phyloP scores from a whole-genome alignment of 2,888 invertebrate genomes.

The Argyresthia albistria region DNA sequence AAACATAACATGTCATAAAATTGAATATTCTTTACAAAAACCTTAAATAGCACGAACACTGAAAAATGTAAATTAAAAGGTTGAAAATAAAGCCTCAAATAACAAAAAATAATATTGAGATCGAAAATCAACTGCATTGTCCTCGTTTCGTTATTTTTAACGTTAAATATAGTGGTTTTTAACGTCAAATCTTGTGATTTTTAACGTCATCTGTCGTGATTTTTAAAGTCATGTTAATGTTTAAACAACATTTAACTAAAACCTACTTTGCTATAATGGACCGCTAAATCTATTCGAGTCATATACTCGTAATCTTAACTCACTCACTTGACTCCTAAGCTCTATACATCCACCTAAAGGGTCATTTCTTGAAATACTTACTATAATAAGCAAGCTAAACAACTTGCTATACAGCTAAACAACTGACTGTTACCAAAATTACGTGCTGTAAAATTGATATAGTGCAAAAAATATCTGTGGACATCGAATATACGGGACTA shows the following conservation, averaged over 20 bases:
- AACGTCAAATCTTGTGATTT: background rate
- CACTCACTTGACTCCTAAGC: background rate
- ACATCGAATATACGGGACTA: too few species aligned
- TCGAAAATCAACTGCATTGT: conserved; percentile 4
- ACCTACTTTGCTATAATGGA: background rate
- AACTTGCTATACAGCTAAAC: background rate
- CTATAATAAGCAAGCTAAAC: background rate
- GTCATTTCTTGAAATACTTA: background rate
- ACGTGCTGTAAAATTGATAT: too few species aligned
- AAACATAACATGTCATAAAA: conserved; percentile 29
- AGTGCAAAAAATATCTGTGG: too few species aligned
- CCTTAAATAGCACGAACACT: conserved; percentile 29
- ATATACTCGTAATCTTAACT: background rate
- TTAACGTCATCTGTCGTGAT: too few species aligned
- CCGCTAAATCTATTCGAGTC: background rate
- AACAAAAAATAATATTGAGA: conserved; percentile 6
- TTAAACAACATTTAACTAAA: background rate
- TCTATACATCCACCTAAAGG: background rate
- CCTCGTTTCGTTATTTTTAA: background rate
- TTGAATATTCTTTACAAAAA: conserved; percentile 45
- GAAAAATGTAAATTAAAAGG: conserved; percentile 5
- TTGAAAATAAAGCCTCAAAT: conserved; percentile 1
- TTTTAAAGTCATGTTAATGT: background rate
- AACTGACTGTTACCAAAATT: too few species aligned
- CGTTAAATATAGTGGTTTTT: background rate